phyloP scores from a whole-genome alignment of 2,888 invertebrate genomes.

The Drosophila mimetica region DNA sequence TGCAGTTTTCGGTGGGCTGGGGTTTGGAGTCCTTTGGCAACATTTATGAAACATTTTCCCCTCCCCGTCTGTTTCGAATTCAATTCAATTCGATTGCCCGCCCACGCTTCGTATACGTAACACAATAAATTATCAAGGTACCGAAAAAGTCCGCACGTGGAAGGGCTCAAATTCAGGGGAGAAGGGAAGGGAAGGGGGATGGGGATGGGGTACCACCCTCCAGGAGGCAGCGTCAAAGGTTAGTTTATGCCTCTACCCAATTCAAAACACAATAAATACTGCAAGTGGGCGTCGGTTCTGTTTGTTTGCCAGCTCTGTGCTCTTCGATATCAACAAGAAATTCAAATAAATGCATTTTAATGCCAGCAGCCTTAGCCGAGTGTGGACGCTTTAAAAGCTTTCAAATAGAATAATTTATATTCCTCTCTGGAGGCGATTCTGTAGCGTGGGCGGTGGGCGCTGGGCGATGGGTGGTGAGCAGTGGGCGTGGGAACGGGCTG shows the following conservation, averaged over 20 bases:
- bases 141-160: slow-evolving; percentile 29
- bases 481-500: not conserved
- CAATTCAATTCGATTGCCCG: slow-evolving; percentile 37
- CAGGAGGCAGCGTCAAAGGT: slow-evolving; percentile 54
- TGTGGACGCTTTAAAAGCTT: slow-evolving; percentile 52
- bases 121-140: slow-evolving; percentile 62
- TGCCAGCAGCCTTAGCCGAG: slow-evolving; percentile 31
- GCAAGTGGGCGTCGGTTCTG: slow-evolving; percentile 56
- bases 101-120: slow-evolving; percentile 56
- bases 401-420: slow-evolving; percentile 60
- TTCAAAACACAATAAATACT: slow-evolving; percentile 65
- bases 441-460: slow-evolving; percentile 18
- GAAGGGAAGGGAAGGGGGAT: not conserved
- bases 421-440: slow-evolving; percentile 19
- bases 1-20: slow-evolving; percentile 10
- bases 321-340: slow-evolving; percentile 48
- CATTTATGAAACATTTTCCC: slow-evolving; percentile 31
- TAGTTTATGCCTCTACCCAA: slow-evolving; percentile 44
- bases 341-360: slow-evolving; percentile 54
- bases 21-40: slow-evolving; percentile 17
- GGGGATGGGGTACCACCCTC: slow-evolving; percentile 1
- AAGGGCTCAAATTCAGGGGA: not conserved
- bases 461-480: not conserved
- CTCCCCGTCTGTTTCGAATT: slow-evolving; percentile 2
- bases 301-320: slow-evolving; percentile 34